A percentile compares a stretch with the other conserved stretches of the same genome.
These are phyloP conservation scores for Drosophila villosipedis DNA, from an alignment of 2,888 invertebrate genomes.

Conservation along the genomic window DNA sequence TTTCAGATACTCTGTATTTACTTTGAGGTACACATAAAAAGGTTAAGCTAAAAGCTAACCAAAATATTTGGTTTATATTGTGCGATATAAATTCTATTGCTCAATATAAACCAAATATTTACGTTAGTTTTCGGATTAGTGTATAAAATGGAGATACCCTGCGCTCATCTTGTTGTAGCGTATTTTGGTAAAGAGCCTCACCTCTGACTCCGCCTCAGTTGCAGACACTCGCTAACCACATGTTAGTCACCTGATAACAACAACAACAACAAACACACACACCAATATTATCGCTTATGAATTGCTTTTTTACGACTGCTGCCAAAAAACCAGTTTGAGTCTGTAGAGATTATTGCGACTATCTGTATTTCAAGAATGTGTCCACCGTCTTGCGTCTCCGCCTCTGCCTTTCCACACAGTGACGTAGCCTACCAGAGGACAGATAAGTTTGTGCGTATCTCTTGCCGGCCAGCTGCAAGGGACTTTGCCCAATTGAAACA, in stretches of 20 bases:
- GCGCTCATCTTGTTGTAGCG: background rate
- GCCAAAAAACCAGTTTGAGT: slow-evolving; percentile 55
- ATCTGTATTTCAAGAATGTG: slow-evolving; percentile 63
- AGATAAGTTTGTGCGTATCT: slow-evolving; percentile 65
- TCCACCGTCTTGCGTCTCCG: slow-evolving; percentile 63
- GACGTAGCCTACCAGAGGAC: slow-evolving; percentile 57
- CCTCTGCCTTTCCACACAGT: slow-evolving; percentile 20
- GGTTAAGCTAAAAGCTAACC: background rate
- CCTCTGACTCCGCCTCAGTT: slow-evolving; percentile 43
- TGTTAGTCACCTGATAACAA: slow-evolving; percentile 70
- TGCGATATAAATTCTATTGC: background rate
- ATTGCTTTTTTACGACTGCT: slow-evolving; percentile 41
- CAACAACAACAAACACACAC: slow-evolving; percentile 15
- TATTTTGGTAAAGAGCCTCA: slow-evolving; percentile 19
- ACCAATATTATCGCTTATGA: slow-evolving; percentile 46
- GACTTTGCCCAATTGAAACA: slow-evolving; percentile 63
- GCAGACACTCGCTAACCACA: slow-evolving; percentile 71
- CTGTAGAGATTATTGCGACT: slow-evolving; percentile 23
- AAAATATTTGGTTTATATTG: background rate
- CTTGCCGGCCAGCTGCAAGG: slow-evolving; percentile 62
- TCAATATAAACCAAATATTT: background rate
- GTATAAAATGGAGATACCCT: background rate
- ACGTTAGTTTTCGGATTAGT: background rate
- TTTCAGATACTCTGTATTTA: slow-evolving; percentile 21
- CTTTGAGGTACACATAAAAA: background rate